Conservation (phyloP, 2,113 vertebrate species). For the Dipodomys merriami region DNA sequence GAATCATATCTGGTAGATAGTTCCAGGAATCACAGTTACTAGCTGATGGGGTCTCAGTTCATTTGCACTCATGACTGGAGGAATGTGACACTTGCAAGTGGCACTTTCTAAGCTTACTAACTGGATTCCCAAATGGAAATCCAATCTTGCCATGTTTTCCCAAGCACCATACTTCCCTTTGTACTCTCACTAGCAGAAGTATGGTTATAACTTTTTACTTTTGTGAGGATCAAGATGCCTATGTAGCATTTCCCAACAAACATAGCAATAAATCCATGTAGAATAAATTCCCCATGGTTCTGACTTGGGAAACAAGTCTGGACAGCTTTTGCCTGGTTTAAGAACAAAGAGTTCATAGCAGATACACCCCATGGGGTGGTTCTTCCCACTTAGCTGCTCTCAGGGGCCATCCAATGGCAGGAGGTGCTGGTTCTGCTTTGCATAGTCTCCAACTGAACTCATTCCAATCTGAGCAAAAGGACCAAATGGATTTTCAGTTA, state of each 20-base stretch:
- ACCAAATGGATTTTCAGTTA: slow-evolving; percentile 28
- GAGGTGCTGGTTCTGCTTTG: background rate
- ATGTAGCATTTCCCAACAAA: background rate
- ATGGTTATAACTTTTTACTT: slow-evolving; percentile 9
- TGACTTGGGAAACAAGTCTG: background rate
- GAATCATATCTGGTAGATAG: background rate
- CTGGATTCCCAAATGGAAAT: background rate
- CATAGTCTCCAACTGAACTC: slow-evolving; percentile 18
- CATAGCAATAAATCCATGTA: background rate
- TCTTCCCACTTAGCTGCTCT: background rate
- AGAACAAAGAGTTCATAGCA: background rate
- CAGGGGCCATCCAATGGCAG: background rate
- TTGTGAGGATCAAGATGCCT: background rate
- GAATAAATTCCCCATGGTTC: background rate
- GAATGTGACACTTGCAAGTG: background rate
- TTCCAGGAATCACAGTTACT: background rate
- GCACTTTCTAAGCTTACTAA: background rate
- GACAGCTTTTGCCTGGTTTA: background rate
- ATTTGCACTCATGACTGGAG: background rate
- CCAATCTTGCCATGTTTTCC: background rate
- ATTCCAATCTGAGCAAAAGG: slow-evolving; percentile 10
- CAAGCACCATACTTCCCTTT: slow-evolving; percentile 6
- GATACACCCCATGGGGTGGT: background rate
- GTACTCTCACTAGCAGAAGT: background rate
- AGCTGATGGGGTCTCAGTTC: background rate